phyloP scores from a whole-genome alignment of 2,888 invertebrate genomes.

The Aquatica leii region DNA sequence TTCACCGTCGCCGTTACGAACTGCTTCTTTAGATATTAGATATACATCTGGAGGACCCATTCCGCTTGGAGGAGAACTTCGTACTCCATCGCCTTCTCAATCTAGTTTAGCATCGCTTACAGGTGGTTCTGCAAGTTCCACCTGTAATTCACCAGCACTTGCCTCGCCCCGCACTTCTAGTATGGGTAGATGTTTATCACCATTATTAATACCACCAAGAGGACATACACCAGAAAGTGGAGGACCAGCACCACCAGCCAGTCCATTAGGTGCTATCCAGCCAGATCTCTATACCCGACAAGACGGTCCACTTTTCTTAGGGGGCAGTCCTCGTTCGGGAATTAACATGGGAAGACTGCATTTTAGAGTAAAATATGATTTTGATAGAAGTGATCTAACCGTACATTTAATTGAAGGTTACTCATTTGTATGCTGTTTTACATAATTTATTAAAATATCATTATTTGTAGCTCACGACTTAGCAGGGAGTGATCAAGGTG shows the following conservation, averaged over 20 bases:
- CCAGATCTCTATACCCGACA: constrained; percentile 86
- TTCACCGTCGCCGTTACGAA: constrained; percentile 81
- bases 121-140: constrained; percentile 56
- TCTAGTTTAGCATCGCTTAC: constrained; percentile 74
- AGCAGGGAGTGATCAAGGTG: constrained; percentile 83
- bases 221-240: constrained; percentile 57
- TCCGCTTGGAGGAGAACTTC: constrained; percentile 55
- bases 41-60: constrained; percentile 65
- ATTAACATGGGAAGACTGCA: constrained; percentile 83
- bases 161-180: constrained; percentile 47
- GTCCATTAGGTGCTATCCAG: constrained; percentile 82
- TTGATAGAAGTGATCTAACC: constrained; percentile 87
- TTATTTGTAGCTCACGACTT: constrained; percentile 75
- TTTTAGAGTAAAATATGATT: constrained; percentile 86
- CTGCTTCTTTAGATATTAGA: constrained; percentile 79
- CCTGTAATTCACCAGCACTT: constrained; percentile 56
- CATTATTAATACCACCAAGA: constrained; percentile 77
- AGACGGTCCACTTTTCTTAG: constrained; percentile 80
- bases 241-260: constrained; percentile 64
- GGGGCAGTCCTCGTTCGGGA: constrained; percentile 65
- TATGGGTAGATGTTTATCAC: constrained; percentile 69
- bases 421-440: background rate
- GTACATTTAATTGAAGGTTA: constrained; percentile 91
- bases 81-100: constrained; percentile 74
- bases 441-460: background rate